These are phyloP conservation scores for Camponotus fellah DNA, from an alignment of 2,888 invertebrate species.

Conservation along the genomic window DNA sequence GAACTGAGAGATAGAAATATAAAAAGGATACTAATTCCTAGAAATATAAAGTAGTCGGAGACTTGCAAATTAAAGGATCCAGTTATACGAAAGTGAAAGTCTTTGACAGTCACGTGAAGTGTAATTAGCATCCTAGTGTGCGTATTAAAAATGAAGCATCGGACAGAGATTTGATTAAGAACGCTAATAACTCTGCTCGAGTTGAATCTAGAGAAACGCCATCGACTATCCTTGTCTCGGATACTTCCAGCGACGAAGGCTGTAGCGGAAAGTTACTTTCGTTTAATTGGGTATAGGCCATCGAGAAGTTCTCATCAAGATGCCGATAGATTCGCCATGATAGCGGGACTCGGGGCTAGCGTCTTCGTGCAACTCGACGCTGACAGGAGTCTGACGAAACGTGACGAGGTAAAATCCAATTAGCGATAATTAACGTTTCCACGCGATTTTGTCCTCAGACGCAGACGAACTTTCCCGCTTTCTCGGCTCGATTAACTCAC, in stretches of 20 bases:
- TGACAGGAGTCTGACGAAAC: conserved; percentile 65
- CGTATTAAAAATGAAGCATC: neutral
- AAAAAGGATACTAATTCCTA: neutral
- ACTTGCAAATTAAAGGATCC: neutral
- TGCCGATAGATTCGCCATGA: conserved; percentile 54
- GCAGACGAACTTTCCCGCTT: conserved; percentile 30
- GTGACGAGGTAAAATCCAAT: conserved; percentile 63
- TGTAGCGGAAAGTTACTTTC: conserved; percentile 54
- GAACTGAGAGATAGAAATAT: neutral
- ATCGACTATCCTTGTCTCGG: neutral
- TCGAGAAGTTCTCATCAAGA: conserved; percentile 55
- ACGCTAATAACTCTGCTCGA: conserved; percentile 34
- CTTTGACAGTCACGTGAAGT: neutral
- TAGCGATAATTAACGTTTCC: conserved; percentile 64
- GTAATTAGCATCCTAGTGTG: neutral
- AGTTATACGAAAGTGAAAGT: neutral
- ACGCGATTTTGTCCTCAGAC: conserved; percentile 25
- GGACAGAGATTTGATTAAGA: neutral
- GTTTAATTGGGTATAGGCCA: conserved; percentile 51
- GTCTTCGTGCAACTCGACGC: conserved; percentile 33
- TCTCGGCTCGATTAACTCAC: conserved; percentile 32
- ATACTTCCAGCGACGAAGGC: conserved; percentile 32
- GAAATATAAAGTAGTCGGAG: neutral
- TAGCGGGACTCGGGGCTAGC: conserved; percentile 15
- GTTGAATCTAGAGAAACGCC: conserved; percentile 38